phyloP scores from a whole-genome alignment of 2,888 invertebrate genomes.

The Spilosoma lubricipeda region DNA sequence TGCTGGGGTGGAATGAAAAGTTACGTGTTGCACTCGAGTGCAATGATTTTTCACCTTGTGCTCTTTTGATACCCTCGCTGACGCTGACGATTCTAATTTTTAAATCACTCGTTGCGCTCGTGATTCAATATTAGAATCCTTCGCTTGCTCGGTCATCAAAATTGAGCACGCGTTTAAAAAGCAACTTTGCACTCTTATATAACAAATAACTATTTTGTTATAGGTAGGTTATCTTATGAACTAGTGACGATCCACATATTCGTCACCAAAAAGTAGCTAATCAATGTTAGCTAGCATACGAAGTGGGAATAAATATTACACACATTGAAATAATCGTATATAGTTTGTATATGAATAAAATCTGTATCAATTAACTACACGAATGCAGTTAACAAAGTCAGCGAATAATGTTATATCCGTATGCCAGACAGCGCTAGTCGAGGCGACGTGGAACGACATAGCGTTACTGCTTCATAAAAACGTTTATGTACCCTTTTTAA shows the following conservation, averaged over 20 bases:
- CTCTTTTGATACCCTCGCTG: too few species aligned
- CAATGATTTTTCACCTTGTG: too few species aligned
- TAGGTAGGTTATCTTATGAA: not conserved
- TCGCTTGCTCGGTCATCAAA: too few species aligned
- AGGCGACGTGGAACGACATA: not conserved
- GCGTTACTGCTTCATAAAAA: slow-evolving; percentile 1
- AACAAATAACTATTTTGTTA: too few species aligned
- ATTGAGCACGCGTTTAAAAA: too few species aligned
- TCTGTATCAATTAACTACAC: not conserved
- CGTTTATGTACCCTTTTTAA: slow-evolving; percentile 1
- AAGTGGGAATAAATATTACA: not conserved
- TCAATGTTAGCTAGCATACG: not conserved
- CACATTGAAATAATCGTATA: not conserved
- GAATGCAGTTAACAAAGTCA: not conserved
- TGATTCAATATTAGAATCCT: too few species aligned
- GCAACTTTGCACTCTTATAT: too few species aligned
- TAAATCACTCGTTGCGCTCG: too few species aligned
- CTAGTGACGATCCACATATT: not conserved
- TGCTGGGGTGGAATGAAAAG: too few species aligned
- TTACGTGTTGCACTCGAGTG: too few species aligned
- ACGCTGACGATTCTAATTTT: too few species aligned
- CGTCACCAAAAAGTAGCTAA: not conserved
- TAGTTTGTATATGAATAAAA: not conserved
- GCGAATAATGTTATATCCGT: not conserved
- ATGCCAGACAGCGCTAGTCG: not conserved